Conservation (phyloP, 2,113 vertebrate genomes). For the Pachyramphus minor region DNA sequence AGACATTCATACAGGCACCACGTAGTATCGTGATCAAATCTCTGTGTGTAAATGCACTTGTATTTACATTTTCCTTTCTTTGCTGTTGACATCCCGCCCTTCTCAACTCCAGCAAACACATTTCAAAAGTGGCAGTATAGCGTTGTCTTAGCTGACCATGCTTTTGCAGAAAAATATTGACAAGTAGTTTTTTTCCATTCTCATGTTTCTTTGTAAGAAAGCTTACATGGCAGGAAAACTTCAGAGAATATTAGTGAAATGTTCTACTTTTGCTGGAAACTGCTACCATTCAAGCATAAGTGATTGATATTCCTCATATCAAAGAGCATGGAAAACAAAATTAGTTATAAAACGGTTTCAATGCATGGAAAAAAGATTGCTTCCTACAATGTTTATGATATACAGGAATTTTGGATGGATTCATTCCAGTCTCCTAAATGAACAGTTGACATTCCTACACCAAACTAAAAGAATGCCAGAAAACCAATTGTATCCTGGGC, state of each 20-base stretch:
- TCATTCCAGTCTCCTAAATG: not conserved
- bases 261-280: not conserved
- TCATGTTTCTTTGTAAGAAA: not conserved
- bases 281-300: constrained; percentile 12
- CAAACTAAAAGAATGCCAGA: not conserved
- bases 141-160: not conserved
- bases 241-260: not conserved
- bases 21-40: not conserved
- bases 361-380: not conserved
- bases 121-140: not conserved
- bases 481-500: not conserved
- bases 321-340: constrained; percentile 23
- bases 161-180: not conserved
- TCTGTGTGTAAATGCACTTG: not conserved
- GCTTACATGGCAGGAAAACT: not conserved
- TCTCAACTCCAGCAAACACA: not conserved
- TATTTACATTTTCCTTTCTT: not conserved
- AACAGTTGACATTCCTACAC: not conserved
- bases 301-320: constrained; percentile 31
- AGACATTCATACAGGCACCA: not conserved
- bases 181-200: not conserved
- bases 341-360: not conserved
- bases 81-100: not conserved
- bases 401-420: not conserved
- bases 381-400: not conserved